phyloP scores from a whole-genome alignment of 2,888 invertebrate species.

The Alentia gelatinosa region DNA sequence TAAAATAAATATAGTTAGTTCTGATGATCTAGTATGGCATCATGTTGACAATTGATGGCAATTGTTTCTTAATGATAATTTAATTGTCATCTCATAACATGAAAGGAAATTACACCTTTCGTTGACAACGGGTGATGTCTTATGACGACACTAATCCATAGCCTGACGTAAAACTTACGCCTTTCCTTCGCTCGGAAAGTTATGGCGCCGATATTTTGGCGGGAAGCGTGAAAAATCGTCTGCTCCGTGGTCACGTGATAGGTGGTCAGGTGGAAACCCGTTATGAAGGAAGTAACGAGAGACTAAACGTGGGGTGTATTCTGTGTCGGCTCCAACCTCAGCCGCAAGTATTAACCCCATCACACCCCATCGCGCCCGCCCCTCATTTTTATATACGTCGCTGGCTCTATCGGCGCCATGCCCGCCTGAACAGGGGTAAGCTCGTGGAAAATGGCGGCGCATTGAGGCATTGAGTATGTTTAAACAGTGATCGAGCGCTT shows the following conservation, averaged over 20 bases:
- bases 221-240: constrained; percentile 8
- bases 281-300: not conserved
- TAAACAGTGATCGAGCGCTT: constrained; percentile 42
- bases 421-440: constrained; percentile 28
- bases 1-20: too few relatives aligned
- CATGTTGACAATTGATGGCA: too few relatives aligned
- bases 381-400: constrained; percentile 43
- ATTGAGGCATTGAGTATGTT: constrained; percentile 39
- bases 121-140: not conserved
- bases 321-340: not conserved
- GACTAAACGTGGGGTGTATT: not conserved
- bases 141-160: not conserved
- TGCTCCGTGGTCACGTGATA: not conserved
- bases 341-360: not conserved
- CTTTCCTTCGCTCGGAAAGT: not conserved
- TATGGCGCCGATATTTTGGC: constrained; percentile 10
- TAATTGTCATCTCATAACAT: not conserved
- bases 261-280: not conserved
- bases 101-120: not conserved
- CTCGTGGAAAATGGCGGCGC: constrained; percentile 44
- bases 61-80: too few relatives aligned
- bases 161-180: not conserved
- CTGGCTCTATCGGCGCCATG: not conserved
- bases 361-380: not conserved
- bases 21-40: too few relatives aligned